A percentile compares a stretch with the other conserved stretches of the same genome.
Evolutionary conservation across 2,113 vertebrate genomes (phyloP).

Genomic region (Collichthys lucidus): DNA sequence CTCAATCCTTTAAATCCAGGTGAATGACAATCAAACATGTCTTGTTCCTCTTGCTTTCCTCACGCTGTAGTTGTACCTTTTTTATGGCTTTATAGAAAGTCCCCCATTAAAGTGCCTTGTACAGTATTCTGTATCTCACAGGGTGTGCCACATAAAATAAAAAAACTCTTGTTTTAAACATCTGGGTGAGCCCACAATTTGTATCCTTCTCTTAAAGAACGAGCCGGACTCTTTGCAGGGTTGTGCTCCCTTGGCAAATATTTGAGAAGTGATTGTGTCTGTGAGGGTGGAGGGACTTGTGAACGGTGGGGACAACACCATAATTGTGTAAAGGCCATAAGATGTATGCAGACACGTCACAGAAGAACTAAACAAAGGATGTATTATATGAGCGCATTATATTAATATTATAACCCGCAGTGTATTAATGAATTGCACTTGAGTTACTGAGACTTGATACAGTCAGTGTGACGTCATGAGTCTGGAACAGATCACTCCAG

Average conservation of each 20-base stretch:
- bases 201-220: slow-evolving; percentile 6
- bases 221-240: slow-evolving; percentile 3
- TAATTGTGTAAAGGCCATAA: neutral
- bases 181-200: neutral
- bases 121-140: slow-evolving; percentile 49
- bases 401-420: neutral
- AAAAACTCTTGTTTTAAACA: slow-evolving; percentile 16
- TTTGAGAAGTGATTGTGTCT: slow-evolving; percentile 48
- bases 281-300: neutral
- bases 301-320: neutral
- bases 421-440: neutral
- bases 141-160: slow-evolving; percentile 74
- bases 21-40: slow-evolving; percentile 52
- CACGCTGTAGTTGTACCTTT: slow-evolving; percentile 1
- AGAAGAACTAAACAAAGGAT: neutral
- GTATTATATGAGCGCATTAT: neutral
- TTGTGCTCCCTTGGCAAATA: slow-evolving; percentile 65
- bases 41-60: neutral
- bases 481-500: neutral
- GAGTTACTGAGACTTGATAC: neutral
- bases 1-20: slow-evolving; percentile 9
- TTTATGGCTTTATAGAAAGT: slow-evolving; percentile 40
- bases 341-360: neutral
- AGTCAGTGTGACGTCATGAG: neutral
- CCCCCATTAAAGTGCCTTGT: slow-evolving; percentile 42